A percentile compares a stretch with the other conserved stretches of the same genome.
Conservation (phyloP, 2,888 invertebrate genomes). For the Operophtera brumata region DNA sequence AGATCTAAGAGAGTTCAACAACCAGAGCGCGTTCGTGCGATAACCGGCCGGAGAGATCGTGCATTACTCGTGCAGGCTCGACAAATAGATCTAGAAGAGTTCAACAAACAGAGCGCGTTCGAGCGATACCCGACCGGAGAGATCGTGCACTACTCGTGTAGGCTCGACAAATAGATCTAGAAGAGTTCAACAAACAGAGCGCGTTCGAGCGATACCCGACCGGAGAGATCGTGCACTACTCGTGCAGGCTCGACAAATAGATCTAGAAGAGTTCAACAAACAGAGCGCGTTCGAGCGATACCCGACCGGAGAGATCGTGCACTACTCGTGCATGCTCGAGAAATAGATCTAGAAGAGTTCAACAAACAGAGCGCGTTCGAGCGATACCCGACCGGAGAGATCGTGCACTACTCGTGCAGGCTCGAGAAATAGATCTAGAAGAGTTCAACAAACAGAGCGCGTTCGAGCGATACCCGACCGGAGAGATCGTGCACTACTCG, state of each 20-base stretch:
- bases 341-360: neutral
- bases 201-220: neutral
- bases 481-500: no score
- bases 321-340: neutral
- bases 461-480: no score
- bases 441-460: no score
- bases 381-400: neutral
- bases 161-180: neutral
- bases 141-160: neutral
- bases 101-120: neutral
- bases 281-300: no score
- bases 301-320: neutral
- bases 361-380: no score
- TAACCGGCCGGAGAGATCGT: neutral
- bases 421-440: no score
- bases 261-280: neutral
- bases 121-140: no score
- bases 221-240: neutral
- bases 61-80: neutral
- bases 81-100: neutral
- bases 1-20: constrained; percentile 12
- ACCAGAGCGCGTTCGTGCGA: neutral
- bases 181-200: neutral
- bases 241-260: neutral
- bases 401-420: neutral